Percentiles rank a stretch among this genome's conserved stretches.
Evolutionary conservation across 2,797 vertebrate species (phyloP).

Genomic region (Microhierax caerulescens): DNA sequence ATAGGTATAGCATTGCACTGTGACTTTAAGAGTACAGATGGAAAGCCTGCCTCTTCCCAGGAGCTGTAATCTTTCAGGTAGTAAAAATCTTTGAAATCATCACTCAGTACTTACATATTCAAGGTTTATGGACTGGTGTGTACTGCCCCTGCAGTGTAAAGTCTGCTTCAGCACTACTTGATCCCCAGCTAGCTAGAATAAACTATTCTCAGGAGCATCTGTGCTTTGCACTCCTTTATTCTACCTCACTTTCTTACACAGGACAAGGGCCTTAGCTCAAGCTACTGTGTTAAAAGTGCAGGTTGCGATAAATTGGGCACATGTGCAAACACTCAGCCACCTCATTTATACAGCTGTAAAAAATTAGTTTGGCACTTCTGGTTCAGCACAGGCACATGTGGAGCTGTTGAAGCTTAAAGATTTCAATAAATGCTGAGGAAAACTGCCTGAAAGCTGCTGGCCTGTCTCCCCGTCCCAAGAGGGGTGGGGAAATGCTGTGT

Average conservation of each 20-base stretch:
- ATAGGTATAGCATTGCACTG: background rate
- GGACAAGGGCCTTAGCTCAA: background rate
- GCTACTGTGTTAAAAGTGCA: background rate
- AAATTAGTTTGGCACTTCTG: background rate
- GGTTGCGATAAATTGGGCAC: background rate
- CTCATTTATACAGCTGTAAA: conserved; percentile 10
- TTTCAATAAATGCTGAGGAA: background rate
- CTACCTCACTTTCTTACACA: background rate
- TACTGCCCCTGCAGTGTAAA: background rate
- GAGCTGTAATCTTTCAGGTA: background rate
- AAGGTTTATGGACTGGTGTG: background rate
- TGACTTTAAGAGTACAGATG: background rate
- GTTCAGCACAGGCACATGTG: background rate
- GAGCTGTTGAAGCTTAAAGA: background rate
- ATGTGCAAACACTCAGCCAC: background rate
- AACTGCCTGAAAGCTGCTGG: background rate
- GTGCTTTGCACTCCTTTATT: background rate
- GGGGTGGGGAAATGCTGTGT: background rate
- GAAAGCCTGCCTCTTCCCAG: background rate
- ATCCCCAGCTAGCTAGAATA: background rate
- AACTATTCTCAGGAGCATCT: background rate
- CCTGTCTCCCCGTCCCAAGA: background rate
- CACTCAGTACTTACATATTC: background rate
- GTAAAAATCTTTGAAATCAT: background rate
- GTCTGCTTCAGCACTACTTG: background rate